Conservation (phyloP, 1,140 invertebrate genomes). For the Leptoteleia sp. region DNA sequence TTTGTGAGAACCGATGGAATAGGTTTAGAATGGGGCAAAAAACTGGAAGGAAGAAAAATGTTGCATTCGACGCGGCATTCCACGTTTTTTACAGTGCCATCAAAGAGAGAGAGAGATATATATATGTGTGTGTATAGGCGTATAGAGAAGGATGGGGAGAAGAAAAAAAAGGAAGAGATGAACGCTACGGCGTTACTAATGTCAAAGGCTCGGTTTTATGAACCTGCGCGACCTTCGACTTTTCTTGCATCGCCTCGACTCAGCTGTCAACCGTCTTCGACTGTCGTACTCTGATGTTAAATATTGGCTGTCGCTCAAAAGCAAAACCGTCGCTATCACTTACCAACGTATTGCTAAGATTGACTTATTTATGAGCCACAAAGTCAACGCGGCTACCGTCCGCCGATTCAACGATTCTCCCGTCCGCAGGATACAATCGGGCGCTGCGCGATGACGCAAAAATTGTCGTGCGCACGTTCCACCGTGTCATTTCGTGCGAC, state of each 20-base stretch:
- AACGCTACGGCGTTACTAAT: slow-evolving; percentile 51
- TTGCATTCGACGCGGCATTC: slow-evolving; percentile 30
- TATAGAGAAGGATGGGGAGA: too few relatives aligned
- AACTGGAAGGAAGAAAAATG: slow-evolving; percentile 29
- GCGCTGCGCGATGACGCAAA: too few relatives aligned
- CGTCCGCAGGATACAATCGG: too few relatives aligned
- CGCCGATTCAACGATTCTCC: too few relatives aligned
- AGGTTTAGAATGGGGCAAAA: not conserved
- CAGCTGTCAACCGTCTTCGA: slow-evolving; percentile 47
- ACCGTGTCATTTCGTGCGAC: too few relatives aligned
- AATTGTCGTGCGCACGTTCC: too few relatives aligned
- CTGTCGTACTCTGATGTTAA: slow-evolving; percentile 68
- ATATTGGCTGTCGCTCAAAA: slow-evolving; percentile 75
- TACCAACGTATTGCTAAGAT: slow-evolving; percentile 45
- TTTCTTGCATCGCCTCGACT: slow-evolving; percentile 53
- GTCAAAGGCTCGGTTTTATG: slow-evolving; percentile 62
- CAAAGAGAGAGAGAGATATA: too few relatives aligned
- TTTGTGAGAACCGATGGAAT: not conserved
- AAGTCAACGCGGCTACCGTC: slow-evolving; percentile 65
- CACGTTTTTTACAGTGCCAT: slow-evolving; percentile 30
- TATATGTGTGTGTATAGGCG: too few relatives aligned
- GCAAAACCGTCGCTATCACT: slow-evolving; percentile 37
- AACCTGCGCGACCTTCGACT: slow-evolving; percentile 65
- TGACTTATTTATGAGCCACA: slow-evolving; percentile 75
- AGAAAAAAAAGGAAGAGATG: slow-evolving; percentile 21